Evolutionary conservation across 1,140 invertebrate genomes (phyloP).

Genomic region (Antheraea pernyi): DNA sequence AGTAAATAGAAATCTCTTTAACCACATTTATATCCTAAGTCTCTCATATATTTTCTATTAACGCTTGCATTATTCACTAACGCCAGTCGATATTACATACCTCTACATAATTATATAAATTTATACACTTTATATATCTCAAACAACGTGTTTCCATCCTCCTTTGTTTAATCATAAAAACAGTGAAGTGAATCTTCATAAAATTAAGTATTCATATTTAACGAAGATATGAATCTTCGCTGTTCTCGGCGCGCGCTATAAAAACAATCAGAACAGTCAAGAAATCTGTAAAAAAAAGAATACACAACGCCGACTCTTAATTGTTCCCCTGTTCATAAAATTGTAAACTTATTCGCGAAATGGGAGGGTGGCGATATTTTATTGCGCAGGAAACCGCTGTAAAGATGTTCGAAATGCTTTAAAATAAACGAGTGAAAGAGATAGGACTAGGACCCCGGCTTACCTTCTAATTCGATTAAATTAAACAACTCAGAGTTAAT

Average conservation of each 20-base stretch:
- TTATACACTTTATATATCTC: background rate
- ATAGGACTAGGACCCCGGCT: conserved; percentile 39
- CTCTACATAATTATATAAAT: background rate
- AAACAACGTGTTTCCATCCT: conserved; percentile 4
- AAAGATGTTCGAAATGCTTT: conserved; percentile 75
- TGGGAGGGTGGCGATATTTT: conserved; percentile 72
- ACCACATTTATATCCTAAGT: too few species aligned
- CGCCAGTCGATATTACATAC: too few species aligned
- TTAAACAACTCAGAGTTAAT: conserved; percentile 79
- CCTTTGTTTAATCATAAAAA: conserved; percentile 48
- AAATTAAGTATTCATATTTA: conserved; percentile 75
- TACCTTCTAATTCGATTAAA: conserved; percentile 78
- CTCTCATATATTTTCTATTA: too few species aligned
- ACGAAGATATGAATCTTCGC: conserved; percentile 66
- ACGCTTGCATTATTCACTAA: too few species aligned
- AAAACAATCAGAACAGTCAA: conserved; percentile 63
- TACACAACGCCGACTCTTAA: conserved; percentile 62
- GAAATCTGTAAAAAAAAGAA: conserved; percentile 67
- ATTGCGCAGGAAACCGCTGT: conserved; percentile 74
- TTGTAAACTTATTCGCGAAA: conserved; percentile 73
- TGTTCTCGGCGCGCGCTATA: conserved; percentile 44
- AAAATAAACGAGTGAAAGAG: conserved; percentile 64
- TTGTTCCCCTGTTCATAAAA: conserved; percentile 78
- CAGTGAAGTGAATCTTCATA: conserved; percentile 56
- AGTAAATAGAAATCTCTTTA: too few species aligned